Conservation (phyloP, 2,888 invertebrate species). For the Pollenia griseotomentosa region DNA sequence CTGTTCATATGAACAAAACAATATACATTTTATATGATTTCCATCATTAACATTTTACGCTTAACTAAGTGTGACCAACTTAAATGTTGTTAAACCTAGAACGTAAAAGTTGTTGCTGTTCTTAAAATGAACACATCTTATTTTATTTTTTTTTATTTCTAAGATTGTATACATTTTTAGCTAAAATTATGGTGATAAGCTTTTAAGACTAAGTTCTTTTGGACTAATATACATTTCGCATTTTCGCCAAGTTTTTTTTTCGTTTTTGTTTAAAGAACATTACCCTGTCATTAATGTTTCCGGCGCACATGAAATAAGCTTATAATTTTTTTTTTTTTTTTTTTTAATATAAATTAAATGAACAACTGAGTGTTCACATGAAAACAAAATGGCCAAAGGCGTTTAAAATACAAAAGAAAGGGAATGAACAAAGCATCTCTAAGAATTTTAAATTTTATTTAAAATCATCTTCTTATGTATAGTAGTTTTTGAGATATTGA, state of each 20-base stretch:
- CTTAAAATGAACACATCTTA: not conserved
- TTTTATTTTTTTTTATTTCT: not conserved
- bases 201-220: slow-evolving; percentile 38
- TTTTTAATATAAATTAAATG: not conserved
- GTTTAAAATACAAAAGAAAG: too few species aligned
- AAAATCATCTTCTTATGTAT: too few species aligned
- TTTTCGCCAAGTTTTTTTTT: slow-evolving; percentile 6
- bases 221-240: not conserved
- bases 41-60: slow-evolving; percentile 73
- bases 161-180: not conserved
- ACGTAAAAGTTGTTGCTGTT: slow-evolving; percentile 16
- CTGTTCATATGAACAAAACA: too few species aligned
- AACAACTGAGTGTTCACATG: not conserved
- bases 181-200: not conserved
- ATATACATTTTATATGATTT: slow-evolving; percentile 43
- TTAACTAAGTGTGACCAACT: slow-evolving; percentile 79
- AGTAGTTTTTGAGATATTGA: too few species aligned
- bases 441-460: too few species aligned
- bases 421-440: too few species aligned
- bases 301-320: slow-evolving; percentile 31
- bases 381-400: not conserved
- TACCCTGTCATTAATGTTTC: slow-evolving; percentile 34
- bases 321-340: slow-evolving; percentile 1
- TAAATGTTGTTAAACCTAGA: slow-evolving; percentile 53
- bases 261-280: slow-evolving; percentile 17